Base-by-base conservation (phyloP, 2,113 vertebrate species). In the Eptesicus fuscus region DNA sequence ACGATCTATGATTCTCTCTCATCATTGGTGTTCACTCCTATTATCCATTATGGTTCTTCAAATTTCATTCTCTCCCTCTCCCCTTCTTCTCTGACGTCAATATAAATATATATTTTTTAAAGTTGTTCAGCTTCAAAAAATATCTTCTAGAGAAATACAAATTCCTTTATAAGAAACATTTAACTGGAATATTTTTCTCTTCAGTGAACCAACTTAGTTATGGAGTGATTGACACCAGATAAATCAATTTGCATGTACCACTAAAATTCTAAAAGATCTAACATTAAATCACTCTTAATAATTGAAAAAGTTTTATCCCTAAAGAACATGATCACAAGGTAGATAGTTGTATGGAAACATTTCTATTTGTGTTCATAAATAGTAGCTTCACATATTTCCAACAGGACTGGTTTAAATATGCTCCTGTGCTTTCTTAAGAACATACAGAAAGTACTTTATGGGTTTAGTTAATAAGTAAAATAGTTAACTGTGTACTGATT, bases 111-210 rank as follows among this genome's bases (percentile, higher is more conserved):
- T 61, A 5, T 61, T 59, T 61, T 53, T 49, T 74, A 79, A 83
- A 78, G 20, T 67, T 4, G 1, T 42, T 83, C 18, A 42, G 35
- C 7, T 89, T 87, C 22, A 95, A 90, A 92, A 47, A 18, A 13
- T 16, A 42, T 73, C 83, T 71, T 59, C 7, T 40, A 89, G 18
- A 59, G 40, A 87, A 83, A 56, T 14, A 40, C 85, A 85, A 44
- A 69, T 92, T 59, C 20, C 42, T 70, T 88, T 78, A 84, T 20
- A 83, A 88, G 79, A 69, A 59, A 30, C 9, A 73, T 30, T 93
- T 83, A 63, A 25, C 32, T 73, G 89, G 30, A 91, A 32, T 76
- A 91, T 35, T 90, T 97, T 94, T 83, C 71, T 90, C 7, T 78
- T 65, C 23, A 80, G 7, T 92, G 74, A 96, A 65, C 4, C 37